Base-by-base conservation (phyloP, 1,140 invertebrate species). In the Aricia agestis region DNA sequence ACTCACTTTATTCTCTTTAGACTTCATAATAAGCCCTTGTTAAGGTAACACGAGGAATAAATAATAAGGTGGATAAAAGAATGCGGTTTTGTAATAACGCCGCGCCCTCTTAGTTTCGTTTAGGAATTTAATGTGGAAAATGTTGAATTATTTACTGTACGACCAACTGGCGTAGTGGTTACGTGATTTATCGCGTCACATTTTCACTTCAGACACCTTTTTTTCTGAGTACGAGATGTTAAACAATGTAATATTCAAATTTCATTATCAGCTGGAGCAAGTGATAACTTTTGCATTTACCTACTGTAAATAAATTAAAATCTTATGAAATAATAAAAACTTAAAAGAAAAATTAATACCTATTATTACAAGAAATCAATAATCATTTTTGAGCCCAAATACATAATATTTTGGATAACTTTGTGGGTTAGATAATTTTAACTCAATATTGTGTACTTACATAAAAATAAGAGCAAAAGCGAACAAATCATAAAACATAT, bases 61-160 rank as follows among this genome's bases (percentile, higher is more conserved):
- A 63, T 63, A 25, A 63, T 63, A 63, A 63, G 18, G 59, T 63
- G 59, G 59, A 63, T 63, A 63, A 63, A 63, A 63, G 17, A 63
- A 19, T 63, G 59, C 59, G 59, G 59, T 19, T 19, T 63, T 63
- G 17, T 19, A 63, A 63, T 63, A 63, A 63, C 59, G 59, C 45
- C 45, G 45, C 45, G 45, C 45, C 45, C 45, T 11, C 18, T 19
- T 63, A 63, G 59, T 63, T 63, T 59, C 19, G 18, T 63, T 18
- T 63, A 63, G 17, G 19, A 63, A 19, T 63, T 63, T 63, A 11
- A 63, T 63, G 17, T 63, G 7, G 59, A 63, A 63, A 63, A 63
- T 63, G 59, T 63, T 63, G 59, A 63, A 19, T 63, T 52, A 52
- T 52, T 52, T 52, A 52, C 45, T 15, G 45, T 13, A 52, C 45